Conservation (phyloP, 1,140 invertebrate species). For the Zaprionus gabonicus region DNA sequence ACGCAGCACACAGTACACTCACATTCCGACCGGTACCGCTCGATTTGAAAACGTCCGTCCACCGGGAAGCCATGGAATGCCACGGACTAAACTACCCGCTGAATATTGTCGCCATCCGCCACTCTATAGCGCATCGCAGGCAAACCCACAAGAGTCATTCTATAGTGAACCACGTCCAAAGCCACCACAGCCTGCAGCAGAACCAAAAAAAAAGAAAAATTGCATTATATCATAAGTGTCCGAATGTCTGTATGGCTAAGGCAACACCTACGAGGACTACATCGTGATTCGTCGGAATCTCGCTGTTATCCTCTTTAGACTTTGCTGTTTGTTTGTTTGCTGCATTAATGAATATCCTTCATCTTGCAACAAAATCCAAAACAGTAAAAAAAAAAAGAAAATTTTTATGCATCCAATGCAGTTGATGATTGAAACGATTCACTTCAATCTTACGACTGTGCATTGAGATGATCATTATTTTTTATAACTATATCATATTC, state of each 20-base stretch:
- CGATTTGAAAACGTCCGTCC: conserved; percentile 29
- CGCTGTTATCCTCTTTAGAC: conserved; percentile 29
- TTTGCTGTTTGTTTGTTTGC: conserved; percentile 21
- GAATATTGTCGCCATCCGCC: conserved; percentile 35
- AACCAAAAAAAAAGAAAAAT: conserved; percentile 31
- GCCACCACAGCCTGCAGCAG: not conserved
- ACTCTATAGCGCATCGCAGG: not conserved
- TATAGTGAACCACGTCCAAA: no score
- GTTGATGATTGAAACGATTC: not conserved
- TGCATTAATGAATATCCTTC: conserved; percentile 15
- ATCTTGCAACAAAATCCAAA: conserved; percentile 6
- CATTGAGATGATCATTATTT: not conserved
- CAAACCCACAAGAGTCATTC: no score
- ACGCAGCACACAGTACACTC: conserved; percentile 19
- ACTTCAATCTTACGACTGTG: not conserved
- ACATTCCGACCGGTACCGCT: conserved; percentile 34
- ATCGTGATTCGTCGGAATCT: not conserved
- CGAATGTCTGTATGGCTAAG: not conserved
- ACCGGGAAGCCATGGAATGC: not conserved
- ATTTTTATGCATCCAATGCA: not conserved
- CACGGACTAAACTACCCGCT: not conserved
- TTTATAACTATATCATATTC: conserved; percentile 12
- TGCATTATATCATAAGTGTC: conserved; percentile 61
- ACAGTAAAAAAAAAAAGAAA: conserved; percentile 16
- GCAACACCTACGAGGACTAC: conserved; percentile 29